Evolutionary conservation across 2,797 vertebrate genomes (phyloP).

Genomic region (Gila robusta): DNA sequence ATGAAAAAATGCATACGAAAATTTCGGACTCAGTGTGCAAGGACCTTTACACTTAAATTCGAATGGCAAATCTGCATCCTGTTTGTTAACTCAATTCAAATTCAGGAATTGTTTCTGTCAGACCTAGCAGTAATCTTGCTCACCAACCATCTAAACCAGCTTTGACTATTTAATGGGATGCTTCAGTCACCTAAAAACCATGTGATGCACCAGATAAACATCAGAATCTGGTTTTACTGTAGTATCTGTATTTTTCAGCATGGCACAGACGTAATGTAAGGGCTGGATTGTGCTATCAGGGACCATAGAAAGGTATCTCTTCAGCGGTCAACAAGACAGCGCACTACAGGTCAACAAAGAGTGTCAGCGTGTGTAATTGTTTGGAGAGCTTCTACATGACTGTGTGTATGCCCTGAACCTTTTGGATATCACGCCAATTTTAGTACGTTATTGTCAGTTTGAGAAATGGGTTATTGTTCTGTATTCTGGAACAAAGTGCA

Average conservation of each 20-base stretch:
- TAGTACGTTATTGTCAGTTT: conserved; percentile 49
- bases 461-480: conserved; percentile 48
- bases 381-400: conserved; percentile 37
- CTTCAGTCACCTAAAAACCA: not conserved
- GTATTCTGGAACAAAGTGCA: conserved; percentile 48
- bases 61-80: not conserved
- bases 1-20: too few species aligned
- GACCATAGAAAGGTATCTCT: conserved; percentile 18
- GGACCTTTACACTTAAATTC: not conserved
- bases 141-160: conserved; percentile 5
- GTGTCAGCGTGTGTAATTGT: conserved; percentile 43
- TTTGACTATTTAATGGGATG: not conserved
- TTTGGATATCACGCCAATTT: conserved; percentile 35
- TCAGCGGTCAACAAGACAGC: conserved; percentile 29
- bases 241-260: not conserved
- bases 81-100: not conserved
- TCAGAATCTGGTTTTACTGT: not conserved
- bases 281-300: not conserved
- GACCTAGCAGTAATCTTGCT: not conserved
- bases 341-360: conserved; percentile 40
- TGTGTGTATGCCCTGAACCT: conserved; percentile 29
- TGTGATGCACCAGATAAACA: not conserved
- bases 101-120: not conserved
- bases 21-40: too few species aligned
- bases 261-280: not conserved